Percentiles rank a stretch among this genome's conserved stretches.
These are phyloP conservation scores for Macropodus opercularis DNA, from an alignment of 2,797 vertebrate genomes.

Conservation along the genomic window DNA sequence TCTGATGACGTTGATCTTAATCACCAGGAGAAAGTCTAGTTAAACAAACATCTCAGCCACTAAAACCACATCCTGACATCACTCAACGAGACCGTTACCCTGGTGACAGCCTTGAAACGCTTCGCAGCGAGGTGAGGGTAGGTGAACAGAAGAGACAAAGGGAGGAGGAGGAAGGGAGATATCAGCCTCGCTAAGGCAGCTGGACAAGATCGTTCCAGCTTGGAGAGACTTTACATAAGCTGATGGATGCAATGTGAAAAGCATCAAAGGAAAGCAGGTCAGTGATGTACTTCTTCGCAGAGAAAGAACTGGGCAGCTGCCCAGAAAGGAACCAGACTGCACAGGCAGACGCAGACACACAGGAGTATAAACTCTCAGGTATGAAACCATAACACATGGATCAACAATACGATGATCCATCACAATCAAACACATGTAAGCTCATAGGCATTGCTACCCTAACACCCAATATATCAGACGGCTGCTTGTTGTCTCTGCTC, in stretches of 20 bases:
- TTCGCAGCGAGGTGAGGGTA: conserved; percentile 42
- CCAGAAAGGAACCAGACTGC: conserved; percentile 20
- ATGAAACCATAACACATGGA: conserved; percentile 30
- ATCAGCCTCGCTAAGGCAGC: conserved; percentile 27
- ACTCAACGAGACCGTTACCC: conserved; percentile 58
- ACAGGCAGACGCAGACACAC: conserved; percentile 20
- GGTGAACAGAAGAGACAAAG: conserved; percentile 32
- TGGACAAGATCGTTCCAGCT: conserved; percentile 42
- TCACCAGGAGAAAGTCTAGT: conserved; percentile 56
- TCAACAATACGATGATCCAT: conserved; percentile 44
- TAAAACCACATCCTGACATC: conserved; percentile 67
- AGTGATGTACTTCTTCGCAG: conserved; percentile 47
- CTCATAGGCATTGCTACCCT: conserved; percentile 50
- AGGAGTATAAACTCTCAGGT: conserved; percentile 15
- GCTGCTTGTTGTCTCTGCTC: conserved; percentile 37
- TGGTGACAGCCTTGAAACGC: conserved; percentile 46
- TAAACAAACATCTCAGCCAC: conserved; percentile 56
- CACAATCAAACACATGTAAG: conserved; percentile 64
- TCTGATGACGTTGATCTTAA: conserved; percentile 63
- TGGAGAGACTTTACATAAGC: conserved; percentile 55
- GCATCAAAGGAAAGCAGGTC: conserved; percentile 53
- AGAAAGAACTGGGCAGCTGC: conserved; percentile 26
- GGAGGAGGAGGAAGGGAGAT: conserved; percentile 18
- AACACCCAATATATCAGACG: conserved; percentile 67
- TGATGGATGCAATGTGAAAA: conserved; percentile 54